Evolutionary conservation across 2,888 invertebrate genomes (phyloP).

Genomic region (Eilema caniola): DNA sequence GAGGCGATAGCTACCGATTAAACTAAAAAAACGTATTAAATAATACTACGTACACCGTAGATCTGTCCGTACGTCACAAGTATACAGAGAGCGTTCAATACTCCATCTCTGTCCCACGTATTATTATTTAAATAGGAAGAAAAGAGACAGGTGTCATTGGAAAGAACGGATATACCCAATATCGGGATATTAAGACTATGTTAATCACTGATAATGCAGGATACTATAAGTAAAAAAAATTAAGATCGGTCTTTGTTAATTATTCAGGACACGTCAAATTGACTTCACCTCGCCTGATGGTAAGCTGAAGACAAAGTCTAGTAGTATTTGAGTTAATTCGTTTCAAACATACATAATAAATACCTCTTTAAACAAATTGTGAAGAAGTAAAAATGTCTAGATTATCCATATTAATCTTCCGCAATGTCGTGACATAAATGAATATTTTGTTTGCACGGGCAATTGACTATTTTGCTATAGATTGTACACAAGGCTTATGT

Average conservation of each 20-base stretch:
- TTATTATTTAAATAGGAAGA: neutral
- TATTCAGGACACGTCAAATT: too few species aligned
- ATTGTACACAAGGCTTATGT: neutral
- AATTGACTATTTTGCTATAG: neutral
- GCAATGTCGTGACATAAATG: neutral
- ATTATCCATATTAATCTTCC: neutral
- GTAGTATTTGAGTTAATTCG: neutral
- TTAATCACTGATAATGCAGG: too few species aligned
- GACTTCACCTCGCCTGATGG: too few species aligned
- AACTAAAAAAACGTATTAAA: constrained; percentile 47
- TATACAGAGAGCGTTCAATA: constrained; percentile 12
- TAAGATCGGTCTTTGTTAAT: too few species aligned
- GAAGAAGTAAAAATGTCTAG: neutral
- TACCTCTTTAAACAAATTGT: too few species aligned
- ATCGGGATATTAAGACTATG: too few species aligned
- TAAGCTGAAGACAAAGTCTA: too few species aligned
- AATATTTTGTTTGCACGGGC: neutral
- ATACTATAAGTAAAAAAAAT: neutral
- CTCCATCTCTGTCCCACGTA: neutral
- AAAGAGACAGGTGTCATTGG: neutral
- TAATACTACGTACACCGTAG: constrained; percentile 56
- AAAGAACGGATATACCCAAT: too few species aligned
- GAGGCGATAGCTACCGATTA: constrained; percentile 58
- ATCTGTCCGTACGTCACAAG: constrained; percentile 34
- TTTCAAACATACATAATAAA: too few species aligned